Evolutionary conservation across 2,888 invertebrate species (phyloP), one percentile per base, ranked within the genome.

Genomic region (Arrhopalites spinosus): DNA sequence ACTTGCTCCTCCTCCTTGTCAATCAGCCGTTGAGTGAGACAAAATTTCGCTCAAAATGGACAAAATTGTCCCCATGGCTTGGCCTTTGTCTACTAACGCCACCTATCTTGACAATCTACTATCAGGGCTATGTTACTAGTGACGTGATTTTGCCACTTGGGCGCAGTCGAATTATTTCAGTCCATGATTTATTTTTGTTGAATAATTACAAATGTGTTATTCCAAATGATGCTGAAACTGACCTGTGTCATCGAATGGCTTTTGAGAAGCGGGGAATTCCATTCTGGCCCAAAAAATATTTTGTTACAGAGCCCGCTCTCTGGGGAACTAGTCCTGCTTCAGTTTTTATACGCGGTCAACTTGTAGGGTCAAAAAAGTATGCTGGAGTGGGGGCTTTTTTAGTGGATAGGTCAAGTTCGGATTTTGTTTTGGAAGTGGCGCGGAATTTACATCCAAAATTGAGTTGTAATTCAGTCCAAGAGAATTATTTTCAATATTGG

Each of bases 91-190:
- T 72, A 2, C 8, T 59, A 36, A 36, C 27, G 2, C 61, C 72
- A 13, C 2, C 61, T 30, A 15, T 72, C 23, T 11, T 72, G 7
- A 53, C 36, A n/a, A 59, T 61, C 43, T 72, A 30, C 59, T 72
- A 72, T 27, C 72, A 72, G 30, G 45, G 36, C 23, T 17, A 20
- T 25, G 5, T 36, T 20, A 72, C 72, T n/a, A 36, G 36, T 15
- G 72, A 63, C 23, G n/a, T 72, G 23, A 61, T 72, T 8, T 61
- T 23, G 3, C 72, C 72, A 43, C 45, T 72, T 5, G 63, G 72
- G 2, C 45, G 27, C 20, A 45, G 27, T 17, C 61, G 23, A 8
- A 72, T 72, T 1, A 1, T 17, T 7, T 25, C 72, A 20, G 27
- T 45, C 15, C 43, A 63, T 27, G 73, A 73, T 23, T 36, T 73